Base-by-base conservation (phyloP, 2,888 invertebrate species). In the Brenthis ino region DNA sequence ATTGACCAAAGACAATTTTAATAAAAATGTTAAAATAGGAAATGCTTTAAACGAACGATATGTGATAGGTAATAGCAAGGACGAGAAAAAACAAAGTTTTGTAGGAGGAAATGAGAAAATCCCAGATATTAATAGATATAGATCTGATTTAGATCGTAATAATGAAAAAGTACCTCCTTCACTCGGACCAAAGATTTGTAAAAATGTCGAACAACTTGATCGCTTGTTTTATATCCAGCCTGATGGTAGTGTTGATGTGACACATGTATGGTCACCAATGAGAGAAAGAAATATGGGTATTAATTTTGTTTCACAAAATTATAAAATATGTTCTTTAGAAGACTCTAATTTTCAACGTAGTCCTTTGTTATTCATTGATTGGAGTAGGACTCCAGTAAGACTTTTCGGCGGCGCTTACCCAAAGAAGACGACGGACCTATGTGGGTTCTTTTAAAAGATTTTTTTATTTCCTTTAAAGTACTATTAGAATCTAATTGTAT, bases 321-420 rank as follows among this genome's bases (percentile, higher is more conserved):
- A 91, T 72, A 89, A 88, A 71, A 85, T 82, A 72, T 93, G 92
- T 75, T 87, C 90, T 0, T 75, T 88, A 51, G 78, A 84, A 54
- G 88, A 87, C 61, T 86, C 87, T 1, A 57, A 73, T 0, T 77
- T 88, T 57, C 79, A 82, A 71, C 77, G 79, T n/a, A 83, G 82
- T 71, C 70, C 77, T 20, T 79, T 85, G 72, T 73, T 89, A 16
- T 86, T 94, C 48, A 93, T 96, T 66, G 94, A 95, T 77, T 96
- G 96, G 96, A 94, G 93, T 54, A 93, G 92, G 75, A 95, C 95
- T 3, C 95, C 95, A 0, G 95, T 96, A 0, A 88, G 94, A 73
- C 89, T 96, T 1, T 96, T 95, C 77, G 96, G 95, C 20, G 96
- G 95, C 6, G 95, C 95, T 3, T 89, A 91, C 76, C 84, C 95